A percentile compares a stretch with the other conserved stretches of the same genome.
These are phyloP conservation scores for Melieria picta DNA, from an alignment of 2,888 invertebrate genomes.

Conservation along the genomic window DNA sequence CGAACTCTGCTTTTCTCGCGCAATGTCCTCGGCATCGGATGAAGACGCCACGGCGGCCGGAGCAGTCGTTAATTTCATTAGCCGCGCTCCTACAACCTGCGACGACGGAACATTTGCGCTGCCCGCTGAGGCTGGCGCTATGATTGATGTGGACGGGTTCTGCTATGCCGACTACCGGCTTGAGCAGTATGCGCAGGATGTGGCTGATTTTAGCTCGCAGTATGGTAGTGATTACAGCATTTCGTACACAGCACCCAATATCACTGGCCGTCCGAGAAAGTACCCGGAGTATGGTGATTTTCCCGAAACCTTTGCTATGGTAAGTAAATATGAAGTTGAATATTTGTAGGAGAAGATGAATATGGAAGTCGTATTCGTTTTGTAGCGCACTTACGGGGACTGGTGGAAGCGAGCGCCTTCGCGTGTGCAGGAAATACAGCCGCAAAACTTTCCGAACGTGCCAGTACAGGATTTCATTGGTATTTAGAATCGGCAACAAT, in stretches of 20 bases:
- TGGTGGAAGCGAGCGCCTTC: slow-evolving; percentile 88
- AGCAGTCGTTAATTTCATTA: slow-evolving; percentile 51
- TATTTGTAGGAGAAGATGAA: neutral
- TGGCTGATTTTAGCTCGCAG: slow-evolving; percentile 87
- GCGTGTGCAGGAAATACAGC: slow-evolving; percentile 75
- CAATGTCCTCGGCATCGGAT: slow-evolving; percentile 39
- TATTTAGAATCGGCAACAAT: slow-evolving; percentile 56
- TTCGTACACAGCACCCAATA: slow-evolving; percentile 87
- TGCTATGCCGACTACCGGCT: slow-evolving; percentile 59
- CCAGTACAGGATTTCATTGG: slow-evolving; percentile 85
- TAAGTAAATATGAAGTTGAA: slow-evolving; percentile 59
- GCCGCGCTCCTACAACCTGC: slow-evolving; percentile 36
- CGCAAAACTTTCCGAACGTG: slow-evolving; percentile 75
- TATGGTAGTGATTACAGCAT: slow-evolving; percentile 89
- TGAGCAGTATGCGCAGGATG: slow-evolving; percentile 82
- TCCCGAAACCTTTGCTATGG: slow-evolving; percentile 90
- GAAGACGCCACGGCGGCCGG: slow-evolving; percentile 42
- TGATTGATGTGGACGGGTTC: slow-evolving; percentile 41
- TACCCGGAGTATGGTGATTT: slow-evolving; percentile 93
- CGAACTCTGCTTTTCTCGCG: neutral
- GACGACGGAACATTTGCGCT: slow-evolving; percentile 24
- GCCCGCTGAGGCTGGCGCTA: slow-evolving; percentile 23
- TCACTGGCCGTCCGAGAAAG: slow-evolving; percentile 84
- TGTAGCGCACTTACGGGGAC: slow-evolving; percentile 82
- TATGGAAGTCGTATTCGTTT: slow-evolving; percentile 22